Conservation (phyloP, 2,113 vertebrate genomes). For the Scalopus aquaticus region DNA sequence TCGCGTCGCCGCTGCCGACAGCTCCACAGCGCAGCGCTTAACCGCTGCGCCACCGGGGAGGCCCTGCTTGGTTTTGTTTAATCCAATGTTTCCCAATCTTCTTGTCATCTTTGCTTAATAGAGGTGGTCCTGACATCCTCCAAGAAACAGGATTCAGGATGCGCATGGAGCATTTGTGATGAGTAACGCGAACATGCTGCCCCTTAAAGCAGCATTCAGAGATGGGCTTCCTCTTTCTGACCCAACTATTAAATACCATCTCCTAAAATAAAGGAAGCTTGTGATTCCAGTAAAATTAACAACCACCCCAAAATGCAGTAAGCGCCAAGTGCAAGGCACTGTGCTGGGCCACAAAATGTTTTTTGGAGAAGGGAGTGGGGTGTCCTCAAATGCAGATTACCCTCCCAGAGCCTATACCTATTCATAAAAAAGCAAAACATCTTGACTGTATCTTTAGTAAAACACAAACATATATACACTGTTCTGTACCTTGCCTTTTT, state of each 20-base stretch:
- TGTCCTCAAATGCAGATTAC: background rate
- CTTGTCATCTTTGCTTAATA: background rate
- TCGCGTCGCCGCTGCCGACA: too few relatives aligned
- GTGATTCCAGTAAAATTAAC: background rate
- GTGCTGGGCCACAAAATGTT: background rate
- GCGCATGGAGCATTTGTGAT: background rate
- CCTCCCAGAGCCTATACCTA: background rate
- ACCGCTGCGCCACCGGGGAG: too few relatives aligned
- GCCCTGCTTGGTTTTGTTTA: too few relatives aligned
- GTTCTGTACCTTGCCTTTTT: background rate
- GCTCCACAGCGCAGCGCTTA: too few relatives aligned
- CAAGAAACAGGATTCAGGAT: background rate
- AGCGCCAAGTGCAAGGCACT: background rate
- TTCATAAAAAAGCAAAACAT: background rate
- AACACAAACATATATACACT: background rate
- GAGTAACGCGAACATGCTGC: background rate
- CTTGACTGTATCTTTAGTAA: background rate
- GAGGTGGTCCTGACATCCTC: background rate
- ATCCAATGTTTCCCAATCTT: background rate
- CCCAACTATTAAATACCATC: conserved; percentile 13
- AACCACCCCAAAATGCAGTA: background rate
- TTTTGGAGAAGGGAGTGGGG: background rate
- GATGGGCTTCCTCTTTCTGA: background rate
- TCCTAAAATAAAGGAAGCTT: background rate
- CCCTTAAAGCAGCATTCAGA: background rate